A percentile compares a stretch with the other conserved stretches of the same genome.
These are phyloP conservation scores for Acanthoscelides obtectus DNA, from an alignment of 2,888 invertebrate species.

Conservation along the genomic window DNA sequence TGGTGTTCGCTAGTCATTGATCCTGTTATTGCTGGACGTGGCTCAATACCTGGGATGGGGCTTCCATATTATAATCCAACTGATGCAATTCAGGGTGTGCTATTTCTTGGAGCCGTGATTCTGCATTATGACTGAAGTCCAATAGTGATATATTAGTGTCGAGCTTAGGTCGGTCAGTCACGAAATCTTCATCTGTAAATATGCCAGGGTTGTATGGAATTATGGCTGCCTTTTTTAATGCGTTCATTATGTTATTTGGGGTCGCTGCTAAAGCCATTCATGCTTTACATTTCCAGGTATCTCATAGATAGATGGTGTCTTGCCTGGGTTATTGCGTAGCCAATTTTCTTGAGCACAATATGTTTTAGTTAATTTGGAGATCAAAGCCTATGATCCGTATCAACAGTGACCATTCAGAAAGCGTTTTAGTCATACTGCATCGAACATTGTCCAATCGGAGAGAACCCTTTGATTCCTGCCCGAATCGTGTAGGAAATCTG, in stretches of 20 bases:
- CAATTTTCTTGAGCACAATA: slow-evolving; percentile 5
- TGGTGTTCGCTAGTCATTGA: neutral
- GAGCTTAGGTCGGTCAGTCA: slow-evolving; percentile 7
- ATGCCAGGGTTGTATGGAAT: slow-evolving; percentile 15
- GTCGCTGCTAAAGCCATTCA: slow-evolving; percentile 15
- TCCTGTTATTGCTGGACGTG: neutral
- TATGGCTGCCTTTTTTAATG: slow-evolving; percentile 25
- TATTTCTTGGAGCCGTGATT: no score
- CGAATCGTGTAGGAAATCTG: no score
- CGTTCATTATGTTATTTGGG: slow-evolving; percentile 12
- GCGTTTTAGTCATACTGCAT: no score
- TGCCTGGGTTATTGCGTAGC: slow-evolving; percentile 19
- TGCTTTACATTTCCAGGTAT: slow-evolving; percentile 25
- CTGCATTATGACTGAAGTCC: neutral
- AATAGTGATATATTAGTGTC: neutral
- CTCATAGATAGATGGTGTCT: slow-evolving; percentile 20
- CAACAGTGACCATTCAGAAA: no score
- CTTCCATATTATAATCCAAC: neutral
- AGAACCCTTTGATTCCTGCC: no score
- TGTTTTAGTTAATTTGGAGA: no score
- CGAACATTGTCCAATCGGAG: no score
- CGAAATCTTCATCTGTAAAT: slow-evolving; percentile 16
- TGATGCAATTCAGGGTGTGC: no score
- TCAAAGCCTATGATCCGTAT: no score
- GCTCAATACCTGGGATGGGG: no score